Evolutionary conservation across 1,140 invertebrate genomes (phyloP).

Genomic region (Drosophila bocki): DNA sequence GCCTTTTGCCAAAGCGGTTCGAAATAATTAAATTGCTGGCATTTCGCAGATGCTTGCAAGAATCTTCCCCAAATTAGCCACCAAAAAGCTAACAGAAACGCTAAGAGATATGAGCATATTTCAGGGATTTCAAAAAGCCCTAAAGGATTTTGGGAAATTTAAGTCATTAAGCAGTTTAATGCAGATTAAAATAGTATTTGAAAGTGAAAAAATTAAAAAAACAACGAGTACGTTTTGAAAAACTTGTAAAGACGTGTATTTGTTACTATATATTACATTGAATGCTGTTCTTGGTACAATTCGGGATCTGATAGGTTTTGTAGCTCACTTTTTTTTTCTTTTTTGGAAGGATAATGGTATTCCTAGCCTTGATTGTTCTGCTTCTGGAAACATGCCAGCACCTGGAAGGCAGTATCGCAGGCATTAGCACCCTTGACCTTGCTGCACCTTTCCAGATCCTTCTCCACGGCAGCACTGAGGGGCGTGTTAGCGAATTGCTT

Average conservation of each 20-base stretch:
- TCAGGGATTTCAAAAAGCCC: neutral
- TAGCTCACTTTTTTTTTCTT: conserved; percentile 2
- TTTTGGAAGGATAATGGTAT: neutral
- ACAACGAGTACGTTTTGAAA: neutral
- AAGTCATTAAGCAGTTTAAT: neutral
- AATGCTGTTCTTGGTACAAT: neutral
- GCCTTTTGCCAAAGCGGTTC: conserved; percentile 58
- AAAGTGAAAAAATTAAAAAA: neutral
- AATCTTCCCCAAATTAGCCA: conserved; percentile 50
- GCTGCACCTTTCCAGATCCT: conserved; percentile 41
- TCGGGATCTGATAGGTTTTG: neutral
- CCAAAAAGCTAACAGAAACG: conserved; percentile 30
- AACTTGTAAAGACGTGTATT: neutral
- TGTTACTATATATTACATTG: neutral
- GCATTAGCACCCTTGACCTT: conserved; percentile 48
- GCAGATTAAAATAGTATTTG: no score
- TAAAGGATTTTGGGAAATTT: neutral
- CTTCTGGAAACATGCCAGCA: conserved; percentile 40
- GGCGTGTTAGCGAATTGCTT: neutral
- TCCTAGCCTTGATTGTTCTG: neutral
- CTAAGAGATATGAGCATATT: conserved; percentile 9
- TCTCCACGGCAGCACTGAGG: conserved; percentile 1
- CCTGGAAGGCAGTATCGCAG: conserved; percentile 67
- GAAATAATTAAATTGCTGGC: conserved; percentile 76
- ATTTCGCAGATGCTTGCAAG: conserved; percentile 55